phyloP scores from a whole-genome alignment of 2,797 vertebrate species.

The Apogon hyalosoma region DNA sequence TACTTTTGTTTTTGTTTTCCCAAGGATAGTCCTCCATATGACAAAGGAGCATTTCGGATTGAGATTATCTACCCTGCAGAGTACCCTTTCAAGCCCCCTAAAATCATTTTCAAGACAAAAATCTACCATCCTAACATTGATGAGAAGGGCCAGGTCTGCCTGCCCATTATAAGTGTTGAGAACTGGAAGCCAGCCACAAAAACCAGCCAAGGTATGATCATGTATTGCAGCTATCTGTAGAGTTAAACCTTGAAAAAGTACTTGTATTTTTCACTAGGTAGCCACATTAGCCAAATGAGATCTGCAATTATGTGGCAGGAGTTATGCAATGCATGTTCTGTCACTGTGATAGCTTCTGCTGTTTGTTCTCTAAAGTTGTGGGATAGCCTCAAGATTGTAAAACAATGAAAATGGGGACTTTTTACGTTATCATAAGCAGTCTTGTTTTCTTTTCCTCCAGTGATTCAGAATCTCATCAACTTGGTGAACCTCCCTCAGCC shows the following conservation, averaged over 20 bases:
- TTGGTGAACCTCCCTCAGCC: constrained; percentile 96
- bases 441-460: constrained; percentile 66
- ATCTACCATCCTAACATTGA: constrained; percentile 99
- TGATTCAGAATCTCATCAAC: constrained; percentile 94
- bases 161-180: constrained; percentile 96
- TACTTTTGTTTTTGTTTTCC: constrained; percentile 5
- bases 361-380: not conserved
- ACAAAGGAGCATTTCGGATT: constrained; percentile 98
- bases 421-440: not conserved
- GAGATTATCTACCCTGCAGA: constrained; percentile 97
- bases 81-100: constrained; percentile 98
- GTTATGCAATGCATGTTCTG: no score
- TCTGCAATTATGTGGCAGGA: no score
- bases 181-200: constrained; percentile 99
- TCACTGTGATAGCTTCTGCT: no score
- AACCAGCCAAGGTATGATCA: constrained; percentile 90
- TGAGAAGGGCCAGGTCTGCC: constrained; percentile 98
- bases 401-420: not conserved
- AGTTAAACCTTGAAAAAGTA: not conserved
- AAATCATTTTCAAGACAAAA: constrained; percentile 98
- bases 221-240: no score
- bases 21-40: constrained; percentile 94
- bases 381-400: not conserved
- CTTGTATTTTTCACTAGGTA: not conserved
- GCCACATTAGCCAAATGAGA: no score